These are phyloP conservation scores for Macaca nemestrina DNA, from an alignment of 2,113 vertebrate genomes.

Conservation along the genomic window DNA sequence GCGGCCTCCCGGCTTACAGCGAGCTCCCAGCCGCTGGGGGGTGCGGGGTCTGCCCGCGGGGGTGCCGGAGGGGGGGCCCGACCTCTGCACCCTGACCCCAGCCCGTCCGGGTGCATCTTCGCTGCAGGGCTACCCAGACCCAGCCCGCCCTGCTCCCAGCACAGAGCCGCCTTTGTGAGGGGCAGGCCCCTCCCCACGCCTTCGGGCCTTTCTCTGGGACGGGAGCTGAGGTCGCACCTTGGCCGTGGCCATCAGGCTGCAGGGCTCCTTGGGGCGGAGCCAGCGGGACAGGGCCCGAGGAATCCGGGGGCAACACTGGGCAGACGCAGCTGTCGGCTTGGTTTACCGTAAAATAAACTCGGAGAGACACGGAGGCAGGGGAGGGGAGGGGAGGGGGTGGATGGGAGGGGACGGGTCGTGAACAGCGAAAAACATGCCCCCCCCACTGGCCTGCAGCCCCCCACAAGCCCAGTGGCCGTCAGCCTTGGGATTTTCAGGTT, in stretches of 20 bases:
- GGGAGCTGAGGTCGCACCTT: background rate
- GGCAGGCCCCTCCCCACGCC: background rate
- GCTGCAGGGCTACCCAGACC: background rate
- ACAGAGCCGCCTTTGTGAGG: background rate
- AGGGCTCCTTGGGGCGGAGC: background rate
- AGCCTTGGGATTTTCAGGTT: too few species aligned
- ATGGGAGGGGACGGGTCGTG: rapidly evolving
- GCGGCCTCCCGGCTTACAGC: background rate
- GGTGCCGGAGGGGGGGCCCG: background rate
- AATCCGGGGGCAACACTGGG: background rate
- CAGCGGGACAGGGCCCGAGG: background rate
- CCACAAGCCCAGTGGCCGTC: background rate
- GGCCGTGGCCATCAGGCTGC: background rate
- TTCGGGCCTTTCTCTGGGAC: background rate
- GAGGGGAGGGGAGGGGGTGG: background rate
- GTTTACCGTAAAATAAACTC: background rate
- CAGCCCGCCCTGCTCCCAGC: background rate
- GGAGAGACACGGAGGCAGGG: background rate
- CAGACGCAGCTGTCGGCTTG: background rate
- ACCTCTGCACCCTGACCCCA: background rate
- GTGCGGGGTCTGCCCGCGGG: background rate
- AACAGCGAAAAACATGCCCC: rapidly evolving
- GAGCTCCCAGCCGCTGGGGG: background rate
- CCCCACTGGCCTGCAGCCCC: rapidly evolving
- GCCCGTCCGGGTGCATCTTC: background rate